A percentile compares a stretch with the other conserved stretches of the same genome.
Conservation (phyloP, 2,888 invertebrate genomes). For the Chalcosyrphus nemorum region DNA sequence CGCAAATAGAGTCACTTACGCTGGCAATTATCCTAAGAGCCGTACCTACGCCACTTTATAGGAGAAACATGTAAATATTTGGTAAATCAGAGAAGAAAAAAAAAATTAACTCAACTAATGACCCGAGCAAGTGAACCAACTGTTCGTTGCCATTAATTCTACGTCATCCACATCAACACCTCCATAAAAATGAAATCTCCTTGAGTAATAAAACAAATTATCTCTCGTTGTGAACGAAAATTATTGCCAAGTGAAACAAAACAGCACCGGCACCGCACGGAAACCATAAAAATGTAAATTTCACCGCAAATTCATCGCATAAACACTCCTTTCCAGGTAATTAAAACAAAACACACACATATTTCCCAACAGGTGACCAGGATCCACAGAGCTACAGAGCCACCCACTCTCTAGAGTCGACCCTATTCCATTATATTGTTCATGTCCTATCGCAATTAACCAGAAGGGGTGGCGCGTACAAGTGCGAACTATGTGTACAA, state of each 20-base stretch:
- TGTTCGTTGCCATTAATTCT: slow-evolving; percentile 18
- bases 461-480: slow-evolving; percentile 24
- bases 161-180: slow-evolving; percentile 24
- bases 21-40: slow-evolving; percentile 1
- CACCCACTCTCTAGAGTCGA: not conserved
- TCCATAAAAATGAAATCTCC: slow-evolving; percentile 38
- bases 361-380: slow-evolving; percentile 52
- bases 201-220: slow-evolving; percentile 47
- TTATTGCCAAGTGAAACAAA: not conserved
- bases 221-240: slow-evolving; percentile 22
- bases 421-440: slow-evolving; percentile 24
- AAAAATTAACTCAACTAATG: slow-evolving; percentile 16
- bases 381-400: too few species aligned
- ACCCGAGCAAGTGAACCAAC: slow-evolving; percentile 22
- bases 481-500: slow-evolving; percentile 44
- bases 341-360: slow-evolving; percentile 63
- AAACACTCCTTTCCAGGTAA: slow-evolving; percentile 56
- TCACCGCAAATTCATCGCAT: slow-evolving; percentile 49
- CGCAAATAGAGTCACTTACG: slow-evolving; percentile 13
- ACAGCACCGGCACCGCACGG: slow-evolving; percentile 17
- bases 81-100: not conserved
- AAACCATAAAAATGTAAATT: slow-evolving; percentile 54
- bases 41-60: not conserved
- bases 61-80: slow-evolving; percentile 10
- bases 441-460: slow-evolving; percentile 54